Percentiles rank a stretch among this genome's conserved stretches.
Conservation (phyloP, 2,888 invertebrate species). For the Cepaea hortensis region DNA sequence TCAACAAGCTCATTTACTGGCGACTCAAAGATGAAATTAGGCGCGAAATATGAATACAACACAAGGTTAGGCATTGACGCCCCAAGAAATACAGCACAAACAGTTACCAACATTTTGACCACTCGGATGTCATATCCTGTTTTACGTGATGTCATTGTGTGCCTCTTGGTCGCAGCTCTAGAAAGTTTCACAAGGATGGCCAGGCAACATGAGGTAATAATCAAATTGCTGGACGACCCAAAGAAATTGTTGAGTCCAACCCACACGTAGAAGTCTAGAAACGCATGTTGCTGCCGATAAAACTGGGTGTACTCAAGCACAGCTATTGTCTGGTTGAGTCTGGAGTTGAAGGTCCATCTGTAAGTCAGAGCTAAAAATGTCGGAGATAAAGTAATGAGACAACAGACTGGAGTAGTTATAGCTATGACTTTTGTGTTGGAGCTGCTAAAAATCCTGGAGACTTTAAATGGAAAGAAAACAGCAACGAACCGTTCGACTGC, state of each 20-base stretch:
- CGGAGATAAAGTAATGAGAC: background rate
- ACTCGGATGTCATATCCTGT: slow-evolving; percentile 30
- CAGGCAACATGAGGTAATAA: background rate
- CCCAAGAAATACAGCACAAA: slow-evolving; percentile 3
- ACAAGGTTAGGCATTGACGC: background rate
- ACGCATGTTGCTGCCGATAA: background rate
- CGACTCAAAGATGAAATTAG: slow-evolving; percentile 14
- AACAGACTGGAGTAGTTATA: background rate
- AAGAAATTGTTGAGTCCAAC: slow-evolving; percentile 30
- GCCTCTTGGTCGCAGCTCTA: background rate
- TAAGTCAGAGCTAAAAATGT: slow-evolving; percentile 6
- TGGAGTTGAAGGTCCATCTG: background rate
- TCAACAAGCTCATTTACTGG: background rate
- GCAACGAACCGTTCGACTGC: slow-evolving; percentile 27
- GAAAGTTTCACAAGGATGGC: slow-evolving; percentile 4
- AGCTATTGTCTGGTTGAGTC: background rate
- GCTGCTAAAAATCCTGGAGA: background rate
- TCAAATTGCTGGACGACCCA: background rate
- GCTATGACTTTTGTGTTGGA: background rate
- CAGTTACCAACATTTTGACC: slow-evolving; percentile 26
- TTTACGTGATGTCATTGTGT: background rate
- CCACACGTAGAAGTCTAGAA: slow-evolving; percentile 18
- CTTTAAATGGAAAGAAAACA: slow-evolving; percentile 21
- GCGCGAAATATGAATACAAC: slow-evolving; percentile 24
- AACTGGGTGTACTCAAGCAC: slow-evolving; percentile 4